Percentiles rank a stretch among this genome's conserved stretches.
Evolutionary conservation across 64 coral and sea anemone species (phyloP).

Genomic region (Trachythela sp.): DNA sequence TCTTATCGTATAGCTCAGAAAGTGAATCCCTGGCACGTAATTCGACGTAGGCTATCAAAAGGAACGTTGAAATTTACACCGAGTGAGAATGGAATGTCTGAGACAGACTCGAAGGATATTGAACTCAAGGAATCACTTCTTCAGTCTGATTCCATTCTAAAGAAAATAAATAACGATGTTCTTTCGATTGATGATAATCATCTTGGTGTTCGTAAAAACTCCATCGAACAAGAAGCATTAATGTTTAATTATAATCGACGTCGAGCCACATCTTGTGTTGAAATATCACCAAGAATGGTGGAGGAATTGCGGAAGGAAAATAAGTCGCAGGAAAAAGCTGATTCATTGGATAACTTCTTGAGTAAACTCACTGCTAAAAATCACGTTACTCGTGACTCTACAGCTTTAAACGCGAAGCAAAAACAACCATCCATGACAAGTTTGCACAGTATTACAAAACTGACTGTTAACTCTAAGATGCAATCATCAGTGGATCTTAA

Average conservation of each 20-base stretch:
- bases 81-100: background rate
- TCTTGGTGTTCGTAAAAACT: background rate
- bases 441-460: background rate
- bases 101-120: background rate
- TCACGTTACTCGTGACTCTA: background rate
- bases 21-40: background rate
- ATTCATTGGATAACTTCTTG: slow-evolving; percentile 11
- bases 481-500: slow-evolving; percentile 2
- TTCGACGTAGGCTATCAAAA: background rate
- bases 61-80: background rate
- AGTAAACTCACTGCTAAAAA: slow-evolving; percentile 7
- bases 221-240: background rate
- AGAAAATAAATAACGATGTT: background rate
- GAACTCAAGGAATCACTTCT: background rate
- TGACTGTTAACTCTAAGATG: background rate
- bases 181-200: background rate
- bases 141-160: background rate
- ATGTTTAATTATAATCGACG: slow-evolving; percentile 4
- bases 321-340: background rate
- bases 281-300: slow-evolving; percentile 12
- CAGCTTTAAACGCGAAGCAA: background rate
- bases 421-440: background rate
- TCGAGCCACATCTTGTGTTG: background rate
- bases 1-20: background rate
- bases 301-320: background rate